Conservation (phyloP, 2,888 invertebrate genomes). For the Acanthopleura granulata region DNA sequence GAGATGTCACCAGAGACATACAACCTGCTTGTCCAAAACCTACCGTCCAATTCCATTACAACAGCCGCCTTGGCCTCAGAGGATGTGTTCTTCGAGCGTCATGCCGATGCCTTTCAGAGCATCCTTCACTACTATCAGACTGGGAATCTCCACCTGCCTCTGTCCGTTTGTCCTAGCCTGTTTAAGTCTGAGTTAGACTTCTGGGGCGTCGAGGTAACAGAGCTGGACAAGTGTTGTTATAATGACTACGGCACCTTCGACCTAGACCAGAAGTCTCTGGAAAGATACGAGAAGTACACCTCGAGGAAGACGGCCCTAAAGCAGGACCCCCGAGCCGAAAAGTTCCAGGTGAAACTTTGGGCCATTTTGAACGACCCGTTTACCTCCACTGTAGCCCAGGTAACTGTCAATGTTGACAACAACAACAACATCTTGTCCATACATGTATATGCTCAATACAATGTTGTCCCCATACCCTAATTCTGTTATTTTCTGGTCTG, state of each 20-base stretch:
- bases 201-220: constrained; percentile 34
- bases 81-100: constrained; percentile 28
- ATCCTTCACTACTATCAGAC: constrained; percentile 29
- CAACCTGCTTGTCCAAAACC: not conserved
- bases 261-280: constrained; percentile 33
- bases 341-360: constrained; percentile 25
- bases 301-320: too few species aligned
- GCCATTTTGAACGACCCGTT: constrained; percentile 40
- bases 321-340: too few species aligned
- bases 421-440: too few species aligned
- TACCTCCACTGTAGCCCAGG: constrained; percentile 30
- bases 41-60: not conserved
- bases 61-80: not conserved
- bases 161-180: constrained; percentile 21
- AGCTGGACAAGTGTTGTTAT: constrained; percentile 39
- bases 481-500: too few species aligned
- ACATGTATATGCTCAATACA: too few species aligned
- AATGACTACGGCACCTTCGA: constrained; percentile 33
- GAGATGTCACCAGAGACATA: constrained; percentile 23
- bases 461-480: too few species aligned
- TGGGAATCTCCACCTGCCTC: constrained; percentile 27
- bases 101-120: constrained; percentile 23
- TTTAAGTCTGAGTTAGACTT: constrained; percentile 36
- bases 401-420: not conserved
- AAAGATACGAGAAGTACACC: constrained; percentile 33